Base-by-base conservation (phyloP, 2,113 vertebrate genomes). In the Vidua chalybeata region DNA sequence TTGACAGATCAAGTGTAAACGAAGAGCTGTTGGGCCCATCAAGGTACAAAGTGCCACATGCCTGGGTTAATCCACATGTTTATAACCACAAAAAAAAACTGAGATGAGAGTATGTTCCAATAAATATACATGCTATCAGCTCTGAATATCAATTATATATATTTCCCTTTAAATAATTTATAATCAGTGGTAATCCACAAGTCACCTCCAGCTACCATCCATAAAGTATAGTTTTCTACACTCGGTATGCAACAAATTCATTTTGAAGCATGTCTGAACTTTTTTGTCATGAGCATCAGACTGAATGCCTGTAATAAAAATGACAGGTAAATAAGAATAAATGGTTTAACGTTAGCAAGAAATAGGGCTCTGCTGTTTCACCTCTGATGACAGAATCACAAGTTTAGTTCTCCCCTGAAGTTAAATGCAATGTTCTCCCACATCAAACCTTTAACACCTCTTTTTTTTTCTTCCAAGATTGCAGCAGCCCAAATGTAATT, bases 281-380 rank as follows among this genome's bases (percentile, higher is more conserved):
- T 97, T 96, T 96, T 93, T 96, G 87, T 96, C 97, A 94, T 73
- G 93, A 96, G 81, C 66, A 97, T 97, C 93, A 95, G 84, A 64
- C 88, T 96, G 95, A 97, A 97, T 96, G 89, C 52, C 93, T 97
- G 94, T 96, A 97, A 97, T 98, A 98, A 97, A 98, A 98, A 55
- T 97, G 97, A 98, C 96, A 98, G 82, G 56, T 89, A 97, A 98
- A 97, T 98, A 93, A 97, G 96, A 97, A 98, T 94, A 97, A 97
- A 98, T 96, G 92, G 75, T 83, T 97, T 89, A 72, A 75, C 22
- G 43, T 93, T 97, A 85, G 93, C 94, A 90, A 95, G 96, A 96
- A 95, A 93, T 64, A 89, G 88, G 85, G 81, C 90, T 96, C 94
- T 96, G 93, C 87, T 95, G 84, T 90, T 97, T 97, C 95, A 96